These are phyloP conservation scores for Tachina lurida DNA, from an alignment of 2,888 invertebrate genomes.

Conservation along the genomic window DNA sequence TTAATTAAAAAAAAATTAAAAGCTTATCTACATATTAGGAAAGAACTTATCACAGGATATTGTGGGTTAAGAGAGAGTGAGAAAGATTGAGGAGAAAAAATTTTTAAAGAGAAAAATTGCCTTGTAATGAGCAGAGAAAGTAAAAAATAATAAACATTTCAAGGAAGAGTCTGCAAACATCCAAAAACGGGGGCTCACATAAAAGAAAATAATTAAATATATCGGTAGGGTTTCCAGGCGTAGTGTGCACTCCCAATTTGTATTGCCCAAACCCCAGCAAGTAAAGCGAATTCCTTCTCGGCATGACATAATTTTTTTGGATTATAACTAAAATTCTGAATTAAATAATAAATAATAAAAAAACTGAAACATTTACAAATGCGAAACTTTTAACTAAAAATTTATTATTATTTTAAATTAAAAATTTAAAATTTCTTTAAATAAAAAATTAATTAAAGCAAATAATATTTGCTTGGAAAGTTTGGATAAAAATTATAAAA, in stretches of 20 bases:
- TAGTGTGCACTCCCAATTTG: too few species aligned
- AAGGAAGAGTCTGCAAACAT: background rate
- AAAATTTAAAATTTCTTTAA: background rate
- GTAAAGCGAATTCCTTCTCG: too few species aligned
- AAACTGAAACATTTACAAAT: background rate
- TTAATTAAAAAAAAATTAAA: constrained; percentile 24
- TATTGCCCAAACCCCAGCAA: too few species aligned
- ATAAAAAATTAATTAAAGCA: background rate
- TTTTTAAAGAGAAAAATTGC: background rate
- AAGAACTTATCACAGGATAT: constrained; percentile 66
- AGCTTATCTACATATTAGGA: constrained; percentile 27
- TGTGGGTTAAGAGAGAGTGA: background rate
- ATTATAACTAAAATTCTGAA: too few species aligned
- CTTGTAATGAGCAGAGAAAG: too few species aligned
- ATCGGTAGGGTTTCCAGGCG: too few species aligned
- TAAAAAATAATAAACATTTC: background rate
- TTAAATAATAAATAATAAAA: background rate
- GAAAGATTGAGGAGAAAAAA: background rate
- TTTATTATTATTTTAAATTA: background rate
- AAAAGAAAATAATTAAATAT: too few species aligned
- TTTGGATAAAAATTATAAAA: constrained; percentile 11
- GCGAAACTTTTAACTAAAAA: constrained; percentile 1
- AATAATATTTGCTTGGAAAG: background rate
- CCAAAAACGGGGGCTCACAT: background rate
- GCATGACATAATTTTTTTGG: too few species aligned